Base-by-base conservation (phyloP, 2,113 vertebrate genomes). In the western clawed frog (Xenopus tropicalis) region DNA sequence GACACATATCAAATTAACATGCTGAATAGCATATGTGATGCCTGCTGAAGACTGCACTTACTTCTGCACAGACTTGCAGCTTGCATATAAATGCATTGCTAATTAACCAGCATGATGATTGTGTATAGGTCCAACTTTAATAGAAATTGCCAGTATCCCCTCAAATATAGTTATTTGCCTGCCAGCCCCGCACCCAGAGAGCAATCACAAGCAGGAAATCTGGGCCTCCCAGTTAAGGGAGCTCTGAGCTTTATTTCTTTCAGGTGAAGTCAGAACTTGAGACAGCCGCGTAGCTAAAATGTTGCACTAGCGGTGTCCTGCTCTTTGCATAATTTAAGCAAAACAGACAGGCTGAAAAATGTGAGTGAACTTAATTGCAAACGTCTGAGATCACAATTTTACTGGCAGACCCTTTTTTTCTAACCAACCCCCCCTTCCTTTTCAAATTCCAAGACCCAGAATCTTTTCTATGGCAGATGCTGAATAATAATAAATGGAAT, bases 251-350 rank as follows among this genome's bases (percentile, higher is more conserved):
- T 52, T 59, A 69, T 75, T 72, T 57, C 56, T 69, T 75, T 67
- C 63, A 67, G 57, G 46, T 68, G 65, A 61, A 62, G 23, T 69
- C 57, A 61, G 57, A 25, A n/a, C 37, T 42, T 14, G 3, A 43
- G 57, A 66, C 54, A 74, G 46, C 57, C 37, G 44, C 52, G 25
- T 24, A 20, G 66, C 62, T 62, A 44, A 69, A 76, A 69, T 56
- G 44, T 58, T 75, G 59, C 59, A 13, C 73, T 69, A 14, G 29
- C 24, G 61, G 58, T 57, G 46, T 46, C 23, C 72, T 62, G 72
- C 65, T 61, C 61, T 74, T 56, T 75, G 73, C 58, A 76, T 76
- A 69, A 76, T 76, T 76, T 76, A 76, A 69, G 73, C 73, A 76
- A 69, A 76, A 69, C 46, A 62, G 59, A 69, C 59, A 63, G 58